phyloP scores from a whole-genome alignment of 2,797 vertebrate genomes.

The Pyrocephalus nanus region DNA sequence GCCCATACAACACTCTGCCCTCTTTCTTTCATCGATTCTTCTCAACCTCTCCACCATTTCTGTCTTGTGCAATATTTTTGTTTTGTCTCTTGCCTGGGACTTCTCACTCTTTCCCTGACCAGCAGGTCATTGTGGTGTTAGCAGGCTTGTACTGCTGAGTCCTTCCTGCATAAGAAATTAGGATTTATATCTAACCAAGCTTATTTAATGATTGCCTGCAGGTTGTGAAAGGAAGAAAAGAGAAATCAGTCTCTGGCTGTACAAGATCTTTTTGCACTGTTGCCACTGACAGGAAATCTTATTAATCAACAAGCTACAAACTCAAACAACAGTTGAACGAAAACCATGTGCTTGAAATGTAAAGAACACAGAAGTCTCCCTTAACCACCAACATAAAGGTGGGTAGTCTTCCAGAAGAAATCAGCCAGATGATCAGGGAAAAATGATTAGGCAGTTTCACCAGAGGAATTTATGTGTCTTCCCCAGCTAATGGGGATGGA shows the following conservation, averaged over 20 bases:
- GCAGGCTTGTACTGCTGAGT: neutral
- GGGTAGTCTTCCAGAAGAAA: neutral
- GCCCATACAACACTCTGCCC: neutral
- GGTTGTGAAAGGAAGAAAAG: neutral
- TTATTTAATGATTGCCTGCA: neutral
- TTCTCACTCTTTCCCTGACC: neutral
- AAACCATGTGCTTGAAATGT: neutral
- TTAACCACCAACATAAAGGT: neutral
- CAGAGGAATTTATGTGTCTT: neutral
- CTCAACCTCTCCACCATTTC: neutral
- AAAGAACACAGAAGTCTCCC: neutral
- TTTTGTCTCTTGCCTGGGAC: neutral
- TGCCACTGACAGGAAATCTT: neutral
- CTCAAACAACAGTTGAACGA: neutral
- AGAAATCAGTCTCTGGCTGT: neutral
- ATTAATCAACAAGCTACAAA: neutral
- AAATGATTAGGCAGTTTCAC: neutral
- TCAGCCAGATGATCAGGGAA: neutral
- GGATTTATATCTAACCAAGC: neutral
- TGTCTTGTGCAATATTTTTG: neutral
- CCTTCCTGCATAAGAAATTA: neutral
- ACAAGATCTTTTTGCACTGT: neutral
- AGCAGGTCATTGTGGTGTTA: fast-evolving
- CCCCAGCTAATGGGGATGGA: neutral
- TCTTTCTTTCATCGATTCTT: neutral